Evolutionary conservation across 2,888 invertebrate genomes (phyloP), one percentile per base, ranked within the genome.

Genomic region (Acleris sparsana): DNA sequence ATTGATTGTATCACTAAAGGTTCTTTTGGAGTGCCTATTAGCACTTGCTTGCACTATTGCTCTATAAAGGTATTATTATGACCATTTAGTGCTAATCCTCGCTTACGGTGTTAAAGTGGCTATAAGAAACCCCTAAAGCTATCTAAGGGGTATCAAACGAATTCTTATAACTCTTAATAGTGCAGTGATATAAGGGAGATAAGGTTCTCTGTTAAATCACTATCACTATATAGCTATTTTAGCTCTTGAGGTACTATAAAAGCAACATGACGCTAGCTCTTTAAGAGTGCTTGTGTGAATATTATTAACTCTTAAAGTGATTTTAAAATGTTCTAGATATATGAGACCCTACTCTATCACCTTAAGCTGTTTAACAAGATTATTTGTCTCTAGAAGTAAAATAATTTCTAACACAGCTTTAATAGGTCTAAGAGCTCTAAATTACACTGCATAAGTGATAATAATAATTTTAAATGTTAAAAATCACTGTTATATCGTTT

Each of bases 151-250:
- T 17, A 13, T 20, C 9, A 49, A 11, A 49, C 18, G 9, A 49
- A 49, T 49, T 49, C 49, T 49, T 49, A 49, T 49, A 20, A 20
- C 49, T 49, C 49, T 49, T 49, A 49, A 20, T 49, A 49, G 20
- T 49, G 20, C 11, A 49, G 49, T 49, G 49, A 49, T 49, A 49
- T 20, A 49, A 49, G 18, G 22, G 22, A 22, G 22, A 22, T 22
- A 22, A 22, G 22, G 22, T 22, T 22, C 22, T 22, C 3, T 22
- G 22, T 22, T 22, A 4, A 22, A 22, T 22, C 22, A 22, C 22
- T 22, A n/a, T n/a, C n/a, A n/a, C n/a, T n/a, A 22, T 22, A 22
- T 22, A 22, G 20, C 18, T 49, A 11, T 49, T 49, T 46, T 46
- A 46, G 46, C 17, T 4, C 17, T 46, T 46, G 46, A 46, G 17